phyloP scores from a whole-genome alignment of 2,113 vertebrate genomes.

The Stegastes partitus region DNA sequence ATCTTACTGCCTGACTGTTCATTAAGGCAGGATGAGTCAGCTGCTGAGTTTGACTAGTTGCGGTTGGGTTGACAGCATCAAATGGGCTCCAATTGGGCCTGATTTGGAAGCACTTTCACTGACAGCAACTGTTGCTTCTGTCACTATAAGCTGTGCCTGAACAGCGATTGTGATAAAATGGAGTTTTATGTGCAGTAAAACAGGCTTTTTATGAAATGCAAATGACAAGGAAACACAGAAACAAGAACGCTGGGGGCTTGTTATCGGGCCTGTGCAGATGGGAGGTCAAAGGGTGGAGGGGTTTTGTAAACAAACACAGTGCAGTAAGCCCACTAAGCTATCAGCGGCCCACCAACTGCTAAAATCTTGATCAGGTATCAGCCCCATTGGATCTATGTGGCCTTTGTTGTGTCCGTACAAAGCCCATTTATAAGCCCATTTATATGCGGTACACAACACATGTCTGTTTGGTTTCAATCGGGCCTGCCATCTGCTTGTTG shows the following conservation, averaged over 20 bases:
- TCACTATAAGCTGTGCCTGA: background rate
- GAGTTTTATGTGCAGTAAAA: conserved; percentile 5
- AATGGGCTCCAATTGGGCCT: background rate
- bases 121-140: conserved; percentile 21
- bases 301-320: background rate
- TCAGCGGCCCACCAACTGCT: conserved; percentile 13
- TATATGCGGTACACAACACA: conserved; percentile 52
- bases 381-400: conserved; percentile 19
- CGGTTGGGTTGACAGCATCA: conserved; percentile 26
- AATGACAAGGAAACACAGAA: background rate
- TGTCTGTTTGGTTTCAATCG: conserved; percentile 65
- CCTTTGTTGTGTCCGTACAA: conserved; percentile 31
- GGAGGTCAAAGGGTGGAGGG: background rate
- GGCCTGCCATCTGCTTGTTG: conserved; percentile 70
- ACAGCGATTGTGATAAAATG: background rate
- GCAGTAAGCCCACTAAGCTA: conserved; percentile 13
- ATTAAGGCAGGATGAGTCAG: conserved; percentile 66
- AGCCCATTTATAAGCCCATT: conserved; percentile 52
- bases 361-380: conserved; percentile 41
- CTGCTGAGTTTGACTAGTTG: conserved; percentile 23
- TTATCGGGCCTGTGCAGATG: conserved; percentile 40
- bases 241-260: background rate
- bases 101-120: conserved; percentile 40
- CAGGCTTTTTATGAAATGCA: background rate
- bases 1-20: conserved; percentile 35